Conservation (phyloP, 2,113 vertebrate genomes). For the Protomyctophum bolini region DNA sequence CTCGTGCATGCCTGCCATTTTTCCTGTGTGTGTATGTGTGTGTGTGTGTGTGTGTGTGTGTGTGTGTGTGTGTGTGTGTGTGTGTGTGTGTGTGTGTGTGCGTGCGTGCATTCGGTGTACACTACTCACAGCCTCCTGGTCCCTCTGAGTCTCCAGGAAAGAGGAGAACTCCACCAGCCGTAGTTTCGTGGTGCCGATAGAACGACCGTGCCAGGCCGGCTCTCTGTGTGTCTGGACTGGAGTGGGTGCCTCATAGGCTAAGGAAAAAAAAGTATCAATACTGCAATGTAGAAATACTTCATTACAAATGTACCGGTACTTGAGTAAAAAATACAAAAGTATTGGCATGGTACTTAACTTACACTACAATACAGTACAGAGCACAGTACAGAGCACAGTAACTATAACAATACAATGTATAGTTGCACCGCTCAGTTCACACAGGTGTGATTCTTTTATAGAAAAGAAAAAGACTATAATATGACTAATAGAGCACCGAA, state of each 20-base stretch:
- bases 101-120: neutral
- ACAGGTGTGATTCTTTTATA: too few relatives aligned
- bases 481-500: too few relatives aligned
- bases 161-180: conserved; percentile 96
- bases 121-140: conserved; percentile 89
- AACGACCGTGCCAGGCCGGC: conserved; percentile 96
- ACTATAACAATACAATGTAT: too few relatives aligned
- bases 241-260: conserved; percentile 91
- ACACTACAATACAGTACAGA: too few relatives aligned
- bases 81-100: conserved; percentile 14
- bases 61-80: conserved; percentile 1
- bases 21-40: neutral
- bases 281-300: too few relatives aligned
- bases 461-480: too few relatives aligned
- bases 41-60: neutral
- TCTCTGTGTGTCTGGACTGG: conserved; percentile 85
- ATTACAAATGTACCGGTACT: too few relatives aligned
- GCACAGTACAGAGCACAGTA: too few relatives aligned
- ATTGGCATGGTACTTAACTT: too few relatives aligned
- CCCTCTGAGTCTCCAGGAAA: conserved; percentile 95
- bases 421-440: too few relatives aligned
- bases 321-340: too few relatives aligned
- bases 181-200: conserved; percentile 96
- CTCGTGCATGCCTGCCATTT: too few relatives aligned
- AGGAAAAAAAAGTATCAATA: neutral